Evolutionary conservation across 2,888 invertebrate genomes (phyloP), one percentile per base, ranked within the genome.

Genomic region (Callimorpha dominula): DNA sequence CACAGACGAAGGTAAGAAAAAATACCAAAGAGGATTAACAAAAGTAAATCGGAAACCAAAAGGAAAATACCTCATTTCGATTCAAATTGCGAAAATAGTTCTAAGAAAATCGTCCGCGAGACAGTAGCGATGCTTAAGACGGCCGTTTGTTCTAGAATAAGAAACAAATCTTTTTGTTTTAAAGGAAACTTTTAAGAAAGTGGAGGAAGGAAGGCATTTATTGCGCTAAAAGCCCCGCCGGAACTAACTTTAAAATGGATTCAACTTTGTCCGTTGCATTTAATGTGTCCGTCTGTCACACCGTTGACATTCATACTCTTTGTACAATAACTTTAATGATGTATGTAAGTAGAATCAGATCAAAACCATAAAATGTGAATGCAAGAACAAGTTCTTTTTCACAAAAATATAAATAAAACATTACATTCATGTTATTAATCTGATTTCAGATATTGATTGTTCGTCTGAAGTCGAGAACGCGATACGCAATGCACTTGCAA

Each of bases 241-340:
- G 93, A 93, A 92, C 92, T 94, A 93, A 94, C 94, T 95, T 95
- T 94, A 95, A 94, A 95, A 94, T 94, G 93, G 95, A 95, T 95
- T 95, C 94, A 94, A 95, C 93, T 95, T 95, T 93, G 93, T 91
- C 91, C 90, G 93, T 91, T 94, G 94, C 94, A 94, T 94, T 94
- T 92, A 92, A 87, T 83, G 85, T 84, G 88, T 84, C 80, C 72
- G 74, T 40, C 40, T 82, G 75, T 91, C 75, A 94, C 91, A 94
- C 92, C 85, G 90, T 77, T 15, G 60, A 42, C 62, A 87, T 88
- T 87, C 86, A 73, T 54, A 8, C 12, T 72, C 11, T 64, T 62
- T 40, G 6, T 50, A 46, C 11, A 4, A 46, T 31, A n/a, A 5
- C 12, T 65, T 42, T 20, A n/a, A n/a, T n/a, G n/a, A n/a, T 11